Base-by-base conservation (phyloP, 1,140 invertebrate genomes). In the Achatina immaculata region DNA sequence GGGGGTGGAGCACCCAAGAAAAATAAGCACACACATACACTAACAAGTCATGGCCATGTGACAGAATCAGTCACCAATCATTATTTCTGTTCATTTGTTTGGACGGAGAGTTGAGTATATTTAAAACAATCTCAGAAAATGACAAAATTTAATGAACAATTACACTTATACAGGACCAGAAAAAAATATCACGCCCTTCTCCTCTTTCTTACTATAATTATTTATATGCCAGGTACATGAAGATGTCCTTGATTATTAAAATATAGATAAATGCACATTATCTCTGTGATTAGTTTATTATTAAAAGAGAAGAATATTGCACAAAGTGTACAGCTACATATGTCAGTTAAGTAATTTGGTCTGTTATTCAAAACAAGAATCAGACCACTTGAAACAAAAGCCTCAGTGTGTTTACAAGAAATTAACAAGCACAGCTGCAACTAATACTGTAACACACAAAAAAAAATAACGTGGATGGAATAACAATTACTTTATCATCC, bases 401-500 rank as follows among this genome's bases (percentile, higher is more conserved):
- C 58, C 31, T 21, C 4, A 62, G 31, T 28, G 31, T 1, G 6
- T 62, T 2, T 3, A 62, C 58, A 62, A 0, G 31, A 62, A 31
- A 34, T 62, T 31, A 16, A n/a, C 58, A 62, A 31, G 58, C 58
- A 31, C 58, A 62, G 31, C 28, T 31, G 28, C n/a, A 62, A 31
- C 58, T 62, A 62, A 3, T 34, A 31, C n/a, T 62, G 31, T 62
- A 55, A 14, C 16, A 55, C 2, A 31, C 6, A 31, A 62, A 31
- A 11, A 62, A 0, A 31, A 62, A 62, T 62, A 28, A 62, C 58
- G 28, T 31, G 2, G 16, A 62, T 16, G 31, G n/a, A 36, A 65
- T 14, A 76, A 68, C 0, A 11, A 51, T 75, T 51, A 62, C 43
- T 84, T 80, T 16, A 79, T 72, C 81, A 84, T 82, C 34, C 80